A percentile compares a stretch with the other conserved stretches of the same genome.
These are phyloP conservation scores for Odontothrips loti DNA, from an alignment of 2,888 invertebrate species.

Conservation along the genomic window DNA sequence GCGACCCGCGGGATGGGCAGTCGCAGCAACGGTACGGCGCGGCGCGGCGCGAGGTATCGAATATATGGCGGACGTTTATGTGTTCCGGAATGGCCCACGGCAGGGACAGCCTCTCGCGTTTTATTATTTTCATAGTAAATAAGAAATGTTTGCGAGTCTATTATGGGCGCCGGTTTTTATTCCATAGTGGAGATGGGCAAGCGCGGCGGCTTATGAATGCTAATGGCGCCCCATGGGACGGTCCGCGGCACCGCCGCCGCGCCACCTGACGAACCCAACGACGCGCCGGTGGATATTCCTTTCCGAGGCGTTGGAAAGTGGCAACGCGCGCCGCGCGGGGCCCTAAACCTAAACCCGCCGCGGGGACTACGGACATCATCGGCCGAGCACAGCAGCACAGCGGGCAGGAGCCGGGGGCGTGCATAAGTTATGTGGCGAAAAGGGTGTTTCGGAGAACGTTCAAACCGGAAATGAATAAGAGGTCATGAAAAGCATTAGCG, in stretches of 20 bases:
- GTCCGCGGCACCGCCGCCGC: not conserved
- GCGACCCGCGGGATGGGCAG: no score
- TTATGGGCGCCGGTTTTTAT: not conserved
- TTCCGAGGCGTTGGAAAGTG: slow-evolving; percentile 4
- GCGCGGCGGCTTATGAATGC: not conserved
- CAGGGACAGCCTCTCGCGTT: not conserved
- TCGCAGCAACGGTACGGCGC: no score
- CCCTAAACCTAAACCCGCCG: no score
- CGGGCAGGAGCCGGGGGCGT: no score
- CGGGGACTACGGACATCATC: no score
- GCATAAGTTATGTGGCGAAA: no score
- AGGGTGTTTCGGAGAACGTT: no score
- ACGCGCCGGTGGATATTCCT: no score
- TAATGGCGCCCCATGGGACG: not conserved
- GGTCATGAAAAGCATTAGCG: no score
- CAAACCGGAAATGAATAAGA: no score
- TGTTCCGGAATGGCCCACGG: not conserved
- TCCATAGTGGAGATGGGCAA: not conserved
- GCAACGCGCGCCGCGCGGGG: not conserved
- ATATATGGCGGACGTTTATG: not conserved
- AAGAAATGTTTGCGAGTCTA: slow-evolving; percentile 11
- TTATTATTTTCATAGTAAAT: slow-evolving; percentile 1
- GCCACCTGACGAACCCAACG: no score
- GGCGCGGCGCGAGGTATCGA: not conserved
- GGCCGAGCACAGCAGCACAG: no score